Evolutionary conservation across 2,797 vertebrate genomes (phyloP).

Genomic region (Nasua narica): DNA sequence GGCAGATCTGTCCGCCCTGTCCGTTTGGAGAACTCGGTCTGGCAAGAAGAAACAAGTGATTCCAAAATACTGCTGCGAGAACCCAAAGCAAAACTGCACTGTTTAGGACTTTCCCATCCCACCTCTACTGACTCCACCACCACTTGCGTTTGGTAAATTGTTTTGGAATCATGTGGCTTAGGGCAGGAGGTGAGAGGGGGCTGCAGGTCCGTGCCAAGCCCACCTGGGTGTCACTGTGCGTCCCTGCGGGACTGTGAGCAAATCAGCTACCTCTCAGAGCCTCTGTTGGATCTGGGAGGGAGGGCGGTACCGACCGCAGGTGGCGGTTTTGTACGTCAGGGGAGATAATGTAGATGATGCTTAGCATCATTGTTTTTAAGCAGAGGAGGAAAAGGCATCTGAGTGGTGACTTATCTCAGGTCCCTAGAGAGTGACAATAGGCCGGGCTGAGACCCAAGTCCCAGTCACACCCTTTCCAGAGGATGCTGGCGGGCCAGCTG

Average conservation of each 20-base stretch:
- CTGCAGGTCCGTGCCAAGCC: background rate
- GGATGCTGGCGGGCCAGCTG: background rate
- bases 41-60: background rate
- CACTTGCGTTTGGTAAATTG: background rate
- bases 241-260: background rate
- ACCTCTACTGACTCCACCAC: rapidly evolving
- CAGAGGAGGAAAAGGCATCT: background rate
- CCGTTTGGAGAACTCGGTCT: background rate
- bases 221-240: rapidly evolving
- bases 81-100: background rate
- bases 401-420: background rate
- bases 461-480: background rate
- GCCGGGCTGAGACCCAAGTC: background rate
- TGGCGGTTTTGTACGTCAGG: background rate
- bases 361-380: background rate
- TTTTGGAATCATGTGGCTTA: background rate
- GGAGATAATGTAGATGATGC: background rate
- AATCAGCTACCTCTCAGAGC: background rate
- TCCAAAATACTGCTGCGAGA: background rate
- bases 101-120: background rate
- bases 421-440: background rate
- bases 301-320: background rate
- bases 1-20: background rate
- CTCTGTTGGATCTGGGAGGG: background rate
- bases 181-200: background rate